These are phyloP conservation scores for Pimpla rufipes DNA, from an alignment of 2,888 invertebrate species.

Conservation along the genomic window DNA sequence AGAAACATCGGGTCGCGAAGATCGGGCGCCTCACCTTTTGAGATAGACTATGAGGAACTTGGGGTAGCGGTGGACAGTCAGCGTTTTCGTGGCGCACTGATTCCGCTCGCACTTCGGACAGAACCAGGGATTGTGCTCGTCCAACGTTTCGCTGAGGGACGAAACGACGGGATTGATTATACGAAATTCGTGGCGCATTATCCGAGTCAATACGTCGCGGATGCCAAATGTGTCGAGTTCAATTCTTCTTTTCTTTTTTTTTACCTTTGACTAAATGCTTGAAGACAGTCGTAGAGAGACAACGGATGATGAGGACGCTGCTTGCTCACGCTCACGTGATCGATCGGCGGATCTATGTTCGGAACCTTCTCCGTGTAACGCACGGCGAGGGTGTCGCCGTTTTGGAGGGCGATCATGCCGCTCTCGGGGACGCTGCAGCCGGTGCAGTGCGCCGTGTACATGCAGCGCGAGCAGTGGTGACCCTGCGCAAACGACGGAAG, in stretches of 20 bases:
- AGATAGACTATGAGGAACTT: conserved; percentile 89
- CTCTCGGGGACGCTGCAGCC: conserved; percentile 87
- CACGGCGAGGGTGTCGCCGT: conserved; percentile 87
- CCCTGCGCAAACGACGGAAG: conserved; percentile 84
- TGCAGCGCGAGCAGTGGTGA: conserved; percentile 87
- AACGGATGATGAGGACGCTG: conserved; percentile 86
- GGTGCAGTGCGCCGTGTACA: conserved; percentile 87
- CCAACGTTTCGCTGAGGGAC: conserved; percentile 87
- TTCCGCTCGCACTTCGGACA: conserved; percentile 88
- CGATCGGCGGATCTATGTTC: conserved; percentile 82
- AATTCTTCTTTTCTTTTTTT: no score
- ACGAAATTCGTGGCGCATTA: no score
- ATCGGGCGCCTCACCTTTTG: conserved; percentile 85
- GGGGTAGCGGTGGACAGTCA: conserved; percentile 89
- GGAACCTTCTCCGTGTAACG: conserved; percentile 84
- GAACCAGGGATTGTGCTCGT: conserved; percentile 89
- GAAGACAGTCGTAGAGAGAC: conserved; percentile 88
- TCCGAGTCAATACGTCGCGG: no score
- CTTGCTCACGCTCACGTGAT: conserved; percentile 86
- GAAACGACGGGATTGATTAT: no score
- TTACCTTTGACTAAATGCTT: conserved; percentile 88
- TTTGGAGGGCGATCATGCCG: conserved; percentile 86
- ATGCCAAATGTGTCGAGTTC: no score
- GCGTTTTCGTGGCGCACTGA: conserved; percentile 89
- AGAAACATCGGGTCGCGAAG: conserved; percentile 13